Base-by-base conservation (phyloP, 2,888 invertebrate genomes). In the Chesias legatella region DNA sequence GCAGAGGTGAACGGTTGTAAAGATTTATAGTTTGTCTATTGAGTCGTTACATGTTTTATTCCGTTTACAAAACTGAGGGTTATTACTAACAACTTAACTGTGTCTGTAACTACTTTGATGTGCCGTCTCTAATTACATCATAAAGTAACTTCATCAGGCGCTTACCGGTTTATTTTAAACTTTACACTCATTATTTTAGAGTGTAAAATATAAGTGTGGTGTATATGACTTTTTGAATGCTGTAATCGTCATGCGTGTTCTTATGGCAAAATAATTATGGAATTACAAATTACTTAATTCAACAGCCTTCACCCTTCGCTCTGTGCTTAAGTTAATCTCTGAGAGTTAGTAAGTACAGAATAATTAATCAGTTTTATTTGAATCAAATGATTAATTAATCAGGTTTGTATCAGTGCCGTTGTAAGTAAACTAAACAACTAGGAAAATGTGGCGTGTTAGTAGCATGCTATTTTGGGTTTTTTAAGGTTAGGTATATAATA, bases 261-360 rank as follows among this genome's bases (percentile, higher is more conserved):
- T 50, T 43, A 48, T 52, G 36, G 43, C 42, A 42, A 51, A 49
- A 51, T 54, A 49, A 51, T 54, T 43, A 50, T 31, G 40, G 43
- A 42, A 45, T 50, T 44, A 51, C 35, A 43, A 52, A 54, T 48
- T 37, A 33, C 48, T 50, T 49, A 31, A 51, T 47, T 36, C 37
- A 46, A 26, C 25, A 33, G 23, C 31, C 26, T 43, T 35, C 37
- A 33, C 45, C 39, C 43, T 46, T 51, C 36, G 33, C 13, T 13
- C 32, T 25, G 41, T 40, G 32, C 32, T 46, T 44, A 24, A 40
- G 37, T 42, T 41, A 36, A 48, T 40, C 34, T 43, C 37, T 24
- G 10, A 22, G 32, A 22, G 9, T n/a, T 7, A 22, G 1, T 23
- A 7, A 8, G 6, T 25, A 21, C n/a, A n/a, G 11, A 34, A 21